Percentiles rank a stretch among this genome's conserved stretches.
Conservation (phyloP, 2,888 invertebrate genomes). For the Parelbella ahira region DNA sequence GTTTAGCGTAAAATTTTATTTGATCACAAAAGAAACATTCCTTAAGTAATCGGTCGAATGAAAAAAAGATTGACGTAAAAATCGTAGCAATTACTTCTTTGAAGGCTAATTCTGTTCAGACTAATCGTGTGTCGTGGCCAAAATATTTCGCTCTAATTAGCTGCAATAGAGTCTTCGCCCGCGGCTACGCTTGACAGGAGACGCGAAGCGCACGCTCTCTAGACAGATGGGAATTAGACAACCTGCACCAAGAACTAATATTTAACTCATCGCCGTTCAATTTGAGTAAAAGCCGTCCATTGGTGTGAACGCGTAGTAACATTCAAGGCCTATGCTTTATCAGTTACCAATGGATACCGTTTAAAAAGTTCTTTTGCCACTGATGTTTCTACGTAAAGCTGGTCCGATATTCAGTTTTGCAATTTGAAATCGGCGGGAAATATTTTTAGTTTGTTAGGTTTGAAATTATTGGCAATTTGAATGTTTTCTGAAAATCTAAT, state of each 20-base stretch:
- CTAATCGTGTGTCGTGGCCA: constrained; percentile 42
- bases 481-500: constrained; percentile 26
- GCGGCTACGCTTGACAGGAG: constrained; percentile 60
- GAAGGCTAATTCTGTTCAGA: constrained; percentile 37
- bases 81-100: constrained; percentile 39
- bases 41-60: constrained; percentile 18
- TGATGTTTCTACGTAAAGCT: background rate
- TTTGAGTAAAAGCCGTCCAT: background rate
- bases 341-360: constrained; percentile 4
- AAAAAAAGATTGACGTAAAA: constrained; percentile 36
- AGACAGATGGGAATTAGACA: constrained; percentile 53
- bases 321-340: background rate
- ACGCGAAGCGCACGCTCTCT: constrained; percentile 56
- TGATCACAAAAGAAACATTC: constrained; percentile 16
- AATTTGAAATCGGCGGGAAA: constrained; percentile 45
- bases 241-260: constrained; percentile 39
- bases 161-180: constrained; percentile 43
- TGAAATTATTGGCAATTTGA: constrained; percentile 41
- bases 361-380: background rate
- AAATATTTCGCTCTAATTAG: constrained; percentile 59
- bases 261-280: constrained; percentile 15
- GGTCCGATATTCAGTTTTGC: constrained; percentile 28
- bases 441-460: constrained; percentile 25
- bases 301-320: background rate
- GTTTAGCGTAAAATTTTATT: too few species aligned